These are phyloP conservation scores for Rattus rattus DNA, from an alignment of 2,113 vertebrate species.

Conservation along the genomic window DNA sequence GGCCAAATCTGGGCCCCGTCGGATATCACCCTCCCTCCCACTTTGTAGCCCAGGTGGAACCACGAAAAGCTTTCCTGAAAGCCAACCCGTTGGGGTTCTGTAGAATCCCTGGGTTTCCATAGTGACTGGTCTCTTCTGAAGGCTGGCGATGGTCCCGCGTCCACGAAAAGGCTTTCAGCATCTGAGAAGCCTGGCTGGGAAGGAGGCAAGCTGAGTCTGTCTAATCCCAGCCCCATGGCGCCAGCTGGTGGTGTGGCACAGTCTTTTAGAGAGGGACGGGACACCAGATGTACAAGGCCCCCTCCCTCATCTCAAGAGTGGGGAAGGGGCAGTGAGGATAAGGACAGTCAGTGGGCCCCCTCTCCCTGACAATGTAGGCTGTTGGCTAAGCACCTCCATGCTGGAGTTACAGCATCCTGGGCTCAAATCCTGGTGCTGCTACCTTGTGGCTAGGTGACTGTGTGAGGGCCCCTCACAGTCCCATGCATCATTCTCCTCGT, in stretches of 20 bases:
- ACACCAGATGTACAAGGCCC: not conserved
- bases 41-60: not conserved
- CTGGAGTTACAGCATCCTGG: not conserved
- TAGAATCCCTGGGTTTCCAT: constrained; percentile 57
- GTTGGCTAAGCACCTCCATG: not conserved
- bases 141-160: not conserved
- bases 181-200: not conserved
- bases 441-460: not conserved
- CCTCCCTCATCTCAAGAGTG: fast-evolving
- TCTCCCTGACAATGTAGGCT: not conserved
- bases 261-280: not conserved
- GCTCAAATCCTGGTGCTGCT: not conserved
- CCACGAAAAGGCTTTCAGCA: not conserved
- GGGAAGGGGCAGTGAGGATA: not conserved
- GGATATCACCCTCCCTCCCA: not conserved
- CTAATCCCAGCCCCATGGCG: not conserved
- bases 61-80: not conserved
- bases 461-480: too few species aligned
- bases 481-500: not conserved
- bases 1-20: not conserved
- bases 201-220: not conserved
- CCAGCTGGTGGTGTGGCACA: not conserved
- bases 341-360: not conserved
- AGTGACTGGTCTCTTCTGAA: not conserved
- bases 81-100: not conserved